phyloP scores from a whole-genome alignment of 2,113 vertebrate genomes.

The Lagenorhynchus albirostris region DNA sequence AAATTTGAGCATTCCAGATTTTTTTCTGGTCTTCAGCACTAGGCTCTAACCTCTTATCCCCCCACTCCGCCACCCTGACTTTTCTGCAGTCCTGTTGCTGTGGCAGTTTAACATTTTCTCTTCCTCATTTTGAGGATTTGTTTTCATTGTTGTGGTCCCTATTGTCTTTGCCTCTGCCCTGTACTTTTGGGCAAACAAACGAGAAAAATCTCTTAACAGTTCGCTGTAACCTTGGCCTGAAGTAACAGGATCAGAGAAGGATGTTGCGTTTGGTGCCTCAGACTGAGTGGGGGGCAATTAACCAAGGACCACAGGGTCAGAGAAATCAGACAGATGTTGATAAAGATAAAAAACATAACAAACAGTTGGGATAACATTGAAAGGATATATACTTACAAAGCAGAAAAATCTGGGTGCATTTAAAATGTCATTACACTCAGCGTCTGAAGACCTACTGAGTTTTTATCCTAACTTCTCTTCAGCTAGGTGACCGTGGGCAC shows the following conservation, averaged over 20 bases:
- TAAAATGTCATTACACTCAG: not conserved
- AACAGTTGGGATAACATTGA: not conserved
- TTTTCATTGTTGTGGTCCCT: not conserved
- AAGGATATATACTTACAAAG: not conserved
- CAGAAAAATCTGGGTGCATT: not conserved
- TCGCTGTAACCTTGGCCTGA: not conserved
- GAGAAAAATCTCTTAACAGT: not conserved
- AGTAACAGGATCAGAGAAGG: not conserved
- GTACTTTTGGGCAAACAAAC: not conserved
- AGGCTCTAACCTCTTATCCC: not conserved
- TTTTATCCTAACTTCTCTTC: not conserved
- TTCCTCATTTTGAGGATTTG: not conserved
- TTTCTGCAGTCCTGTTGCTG: not conserved
- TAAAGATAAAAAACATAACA: not conserved
- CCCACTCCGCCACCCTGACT: rapidly evolving
- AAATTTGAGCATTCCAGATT: not conserved
- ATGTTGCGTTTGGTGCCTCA: not conserved
- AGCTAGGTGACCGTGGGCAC: not conserved
- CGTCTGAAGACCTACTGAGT: not conserved
- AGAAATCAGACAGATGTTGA: not conserved
- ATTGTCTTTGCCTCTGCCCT: not conserved
- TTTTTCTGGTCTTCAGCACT: not conserved
- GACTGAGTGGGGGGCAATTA: not conserved
- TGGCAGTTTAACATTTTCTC: not conserved
- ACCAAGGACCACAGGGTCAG: not conserved